A percentile compares a stretch with the other conserved stretches of the same genome.
These are phyloP conservation scores for Apus apus DNA, from an alignment of 2,113 vertebrate species.

Conservation along the genomic window DNA sequence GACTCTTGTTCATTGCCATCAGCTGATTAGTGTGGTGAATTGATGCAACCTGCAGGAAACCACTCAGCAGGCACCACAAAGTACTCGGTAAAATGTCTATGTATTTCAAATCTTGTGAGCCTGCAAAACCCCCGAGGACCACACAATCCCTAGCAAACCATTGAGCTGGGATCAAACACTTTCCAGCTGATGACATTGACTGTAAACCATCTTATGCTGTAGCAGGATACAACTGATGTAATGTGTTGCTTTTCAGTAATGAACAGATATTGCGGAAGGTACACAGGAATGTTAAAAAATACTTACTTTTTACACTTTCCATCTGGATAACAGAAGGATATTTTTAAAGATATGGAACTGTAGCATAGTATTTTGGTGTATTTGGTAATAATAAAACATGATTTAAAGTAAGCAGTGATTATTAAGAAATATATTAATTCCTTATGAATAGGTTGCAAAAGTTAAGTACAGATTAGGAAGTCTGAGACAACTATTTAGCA, in stretches of 20 bases:
- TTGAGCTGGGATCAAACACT: not conserved
- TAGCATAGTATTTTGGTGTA: not conserved
- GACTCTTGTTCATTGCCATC: not conserved
- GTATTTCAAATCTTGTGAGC: not conserved
- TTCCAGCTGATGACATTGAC: not conserved
- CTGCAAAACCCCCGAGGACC: not conserved
- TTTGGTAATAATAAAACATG: not conserved
- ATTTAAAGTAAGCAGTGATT: not conserved
- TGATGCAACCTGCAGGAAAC: not conserved
- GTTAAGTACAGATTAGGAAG: not conserved
- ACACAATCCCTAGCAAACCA: not conserved
- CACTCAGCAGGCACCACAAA: not conserved
- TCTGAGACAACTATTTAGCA: not conserved
- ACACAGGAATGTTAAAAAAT: not conserved
- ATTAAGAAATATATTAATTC: not conserved
- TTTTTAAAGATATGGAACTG: not conserved
- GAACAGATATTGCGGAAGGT: not conserved
- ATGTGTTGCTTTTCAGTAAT: not conserved
- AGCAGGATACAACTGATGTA: not conserved
- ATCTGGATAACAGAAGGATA: not conserved
- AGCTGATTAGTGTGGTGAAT: constrained; percentile 17
- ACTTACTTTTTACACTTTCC: not conserved
- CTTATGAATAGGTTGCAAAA: not conserved
- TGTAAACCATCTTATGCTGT: not conserved
- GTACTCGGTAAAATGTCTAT: not conserved